Percentiles rank a stretch among this genome's conserved stretches.
Conservation (phyloP, 2,113 vertebrate genomes). For the Tragelaphus buxtoni region DNA sequence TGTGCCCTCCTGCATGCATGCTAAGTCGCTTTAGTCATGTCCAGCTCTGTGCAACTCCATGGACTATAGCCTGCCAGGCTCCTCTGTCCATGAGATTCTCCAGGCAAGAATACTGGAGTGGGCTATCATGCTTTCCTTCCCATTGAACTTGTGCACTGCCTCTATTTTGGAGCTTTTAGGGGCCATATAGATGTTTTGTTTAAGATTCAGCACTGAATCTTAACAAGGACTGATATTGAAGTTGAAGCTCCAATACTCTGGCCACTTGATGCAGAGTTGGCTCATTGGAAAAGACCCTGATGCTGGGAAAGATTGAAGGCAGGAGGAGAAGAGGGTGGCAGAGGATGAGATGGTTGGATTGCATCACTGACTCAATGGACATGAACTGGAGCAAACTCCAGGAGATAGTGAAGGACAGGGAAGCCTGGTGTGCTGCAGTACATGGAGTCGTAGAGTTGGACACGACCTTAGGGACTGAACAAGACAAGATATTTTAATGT, state of each 20-base stretch:
- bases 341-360: neutral
- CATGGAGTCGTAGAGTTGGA: neutral
- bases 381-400: neutral
- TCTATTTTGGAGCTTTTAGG: neutral
- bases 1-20: neutral
- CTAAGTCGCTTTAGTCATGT: neutral
- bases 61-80: neutral
- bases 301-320: neutral
- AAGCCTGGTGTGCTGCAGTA: neutral
- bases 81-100: neutral
- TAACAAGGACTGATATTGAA: neutral
- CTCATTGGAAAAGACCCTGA: neutral
- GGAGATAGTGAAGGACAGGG: neutral
- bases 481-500: neutral
- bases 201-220: neutral
- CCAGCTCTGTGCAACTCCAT: neutral
- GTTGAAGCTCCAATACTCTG: neutral
- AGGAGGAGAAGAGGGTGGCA: neutral
- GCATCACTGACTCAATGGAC: neutral
- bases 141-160: too few species aligned
- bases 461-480: neutral
- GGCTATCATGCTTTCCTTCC: neutral
- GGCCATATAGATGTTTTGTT: neutral
- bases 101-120: neutral
- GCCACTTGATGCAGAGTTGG: neutral